Conservation (phyloP, 2,797 vertebrate genomes). For the Halcyon badia region DNA sequence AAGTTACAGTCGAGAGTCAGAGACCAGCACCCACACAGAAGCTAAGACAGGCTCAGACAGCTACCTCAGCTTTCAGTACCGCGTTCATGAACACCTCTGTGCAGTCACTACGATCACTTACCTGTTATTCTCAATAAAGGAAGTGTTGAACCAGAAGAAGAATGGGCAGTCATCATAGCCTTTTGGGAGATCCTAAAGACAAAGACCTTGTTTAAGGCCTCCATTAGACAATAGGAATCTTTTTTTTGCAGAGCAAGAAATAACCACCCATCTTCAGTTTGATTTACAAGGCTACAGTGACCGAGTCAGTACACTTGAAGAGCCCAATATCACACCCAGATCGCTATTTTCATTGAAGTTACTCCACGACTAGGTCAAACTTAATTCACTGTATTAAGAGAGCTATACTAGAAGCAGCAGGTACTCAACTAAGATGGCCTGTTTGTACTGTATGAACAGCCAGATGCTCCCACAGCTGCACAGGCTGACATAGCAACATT, state of each 20-base stretch:
- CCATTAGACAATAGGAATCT: background rate
- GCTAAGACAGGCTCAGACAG: background rate
- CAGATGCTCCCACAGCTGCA: background rate
- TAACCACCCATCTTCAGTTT: background rate
- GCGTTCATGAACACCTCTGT: background rate
- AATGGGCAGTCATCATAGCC: constrained; percentile 93
- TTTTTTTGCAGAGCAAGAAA: background rate
- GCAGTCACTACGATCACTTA: constrained; percentile 61
- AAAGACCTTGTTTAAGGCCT: background rate
- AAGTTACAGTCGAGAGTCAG: background rate
- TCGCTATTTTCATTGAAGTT: background rate
- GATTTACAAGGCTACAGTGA: background rate
- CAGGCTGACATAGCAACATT: background rate
- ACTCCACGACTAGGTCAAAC: background rate
- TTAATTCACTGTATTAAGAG: background rate
- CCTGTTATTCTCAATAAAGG: constrained; percentile 91
- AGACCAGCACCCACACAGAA: background rate
- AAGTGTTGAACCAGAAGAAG: constrained; percentile 98
- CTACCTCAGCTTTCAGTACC: background rate
- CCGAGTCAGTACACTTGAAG: background rate
- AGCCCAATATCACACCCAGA: background rate
- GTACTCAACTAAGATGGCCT: background rate
- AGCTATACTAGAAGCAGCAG: background rate
- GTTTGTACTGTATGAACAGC: background rate
- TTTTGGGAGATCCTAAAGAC: constrained; percentile 88